A percentile compares a stretch with the other conserved stretches of the same genome.
Evolutionary conservation across 2,888 invertebrate genomes (phyloP).

Genomic region (Mycogona germanica): DNA sequence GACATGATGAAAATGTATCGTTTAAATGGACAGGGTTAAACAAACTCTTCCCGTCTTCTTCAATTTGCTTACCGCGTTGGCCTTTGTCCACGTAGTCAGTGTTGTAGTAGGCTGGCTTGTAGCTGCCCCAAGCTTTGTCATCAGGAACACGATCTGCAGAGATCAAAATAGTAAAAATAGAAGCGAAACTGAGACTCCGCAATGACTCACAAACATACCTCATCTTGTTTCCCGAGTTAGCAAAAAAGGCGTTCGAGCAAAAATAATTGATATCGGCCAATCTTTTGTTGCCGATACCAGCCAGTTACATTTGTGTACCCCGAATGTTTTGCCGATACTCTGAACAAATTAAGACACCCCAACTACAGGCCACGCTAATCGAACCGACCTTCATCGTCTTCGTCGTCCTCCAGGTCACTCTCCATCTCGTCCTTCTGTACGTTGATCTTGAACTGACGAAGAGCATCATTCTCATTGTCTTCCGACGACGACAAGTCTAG

Average conservation of each 20-base stretch:
- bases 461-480: background rate
- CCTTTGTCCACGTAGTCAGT: constrained; percentile 84
- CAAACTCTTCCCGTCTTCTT: too few species aligned
- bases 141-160: constrained; percentile 55
- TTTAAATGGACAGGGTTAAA: too few species aligned
- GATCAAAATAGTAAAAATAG: background rate
- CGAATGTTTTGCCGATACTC: too few species aligned
- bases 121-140: constrained; percentile 77
- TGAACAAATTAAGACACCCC: too few species aligned
- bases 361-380: too few species aligned
- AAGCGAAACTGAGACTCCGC: too few species aligned
- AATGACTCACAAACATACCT: background rate
- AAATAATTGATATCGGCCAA: too few species aligned
- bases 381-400: constrained; percentile 28
- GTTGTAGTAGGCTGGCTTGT: constrained; percentile 62
- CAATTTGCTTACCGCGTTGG: constrained; percentile 46
- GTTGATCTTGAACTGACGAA: constrained; percentile 24
- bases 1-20: too few species aligned
- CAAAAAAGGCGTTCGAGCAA: too few species aligned
- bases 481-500: background rate
- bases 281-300: too few species aligned
- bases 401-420: constrained; percentile 62
- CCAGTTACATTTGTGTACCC: too few species aligned
- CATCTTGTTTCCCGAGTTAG: too few species aligned
- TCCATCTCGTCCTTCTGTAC: constrained; percentile 39